Percentiles rank a stretch among this genome's conserved stretches.
These are phyloP conservation scores for Dione juno DNA, from an alignment of 2,888 invertebrate species.

Conservation along the genomic window DNA sequence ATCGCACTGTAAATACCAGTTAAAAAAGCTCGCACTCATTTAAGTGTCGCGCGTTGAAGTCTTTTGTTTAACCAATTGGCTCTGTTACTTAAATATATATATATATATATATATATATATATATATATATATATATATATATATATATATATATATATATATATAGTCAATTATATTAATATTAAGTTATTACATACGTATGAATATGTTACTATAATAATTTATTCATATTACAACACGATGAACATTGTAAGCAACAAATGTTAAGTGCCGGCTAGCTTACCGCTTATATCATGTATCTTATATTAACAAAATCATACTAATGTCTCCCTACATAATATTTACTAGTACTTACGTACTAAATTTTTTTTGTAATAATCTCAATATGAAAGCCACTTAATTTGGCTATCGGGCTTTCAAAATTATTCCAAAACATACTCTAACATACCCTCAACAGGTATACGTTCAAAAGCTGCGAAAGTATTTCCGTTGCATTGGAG, in stretches of 20 bases:
- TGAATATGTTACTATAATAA: no score
- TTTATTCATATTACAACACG: no score
- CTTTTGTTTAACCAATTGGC: slow-evolving; percentile 20
- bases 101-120: neutral
- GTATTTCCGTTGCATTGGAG: slow-evolving; percentile 44
- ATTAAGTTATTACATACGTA: no score
- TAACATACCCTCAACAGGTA: slow-evolving; percentile 36
- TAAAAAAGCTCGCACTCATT: slow-evolving; percentile 20
- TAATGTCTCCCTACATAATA: neutral
- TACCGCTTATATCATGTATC: no score
- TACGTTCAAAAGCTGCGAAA: slow-evolving; percentile 45
- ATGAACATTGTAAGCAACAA: no score
- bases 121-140: no score
- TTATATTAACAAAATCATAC: no score
- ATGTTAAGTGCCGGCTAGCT: no score
- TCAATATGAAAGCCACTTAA: neutral
- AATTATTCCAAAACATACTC: slow-evolving; percentile 12
- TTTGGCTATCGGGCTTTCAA: slow-evolving; percentile 14
- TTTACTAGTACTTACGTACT: neutral
- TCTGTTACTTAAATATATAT: neutral
- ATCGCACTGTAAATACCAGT: slow-evolving; percentile 12
- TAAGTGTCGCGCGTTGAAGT: slow-evolving; percentile 32
- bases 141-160: no score
- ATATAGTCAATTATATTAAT: slow-evolving; percentile 5
- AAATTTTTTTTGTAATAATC: slow-evolving; percentile 3